phyloP scores from a whole-genome alignment of 2,888 invertebrate species.

The Drosophila formosana region DNA sequence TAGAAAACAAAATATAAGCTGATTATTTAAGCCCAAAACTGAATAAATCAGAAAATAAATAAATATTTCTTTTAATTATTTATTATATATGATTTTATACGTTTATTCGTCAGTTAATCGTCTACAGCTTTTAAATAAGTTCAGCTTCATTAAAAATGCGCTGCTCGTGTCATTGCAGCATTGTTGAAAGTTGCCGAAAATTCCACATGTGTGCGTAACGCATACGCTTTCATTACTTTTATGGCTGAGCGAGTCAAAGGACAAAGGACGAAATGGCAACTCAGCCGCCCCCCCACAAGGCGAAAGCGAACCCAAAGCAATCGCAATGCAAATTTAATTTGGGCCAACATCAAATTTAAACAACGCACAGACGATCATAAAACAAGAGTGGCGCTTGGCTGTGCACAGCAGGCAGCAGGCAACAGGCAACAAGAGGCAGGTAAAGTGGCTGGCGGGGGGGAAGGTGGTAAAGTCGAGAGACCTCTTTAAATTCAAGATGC shows the following conservation, averaged over 20 bases:
- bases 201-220: constrained; percentile 34
- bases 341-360: constrained; percentile 57
- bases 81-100: too few species aligned
- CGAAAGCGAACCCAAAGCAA: constrained; percentile 29
- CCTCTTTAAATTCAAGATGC: constrained; percentile 24
- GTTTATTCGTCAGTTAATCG: neutral
- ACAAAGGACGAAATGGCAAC: constrained; percentile 31
- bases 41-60: neutral
- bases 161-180: constrained; percentile 29
- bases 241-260: constrained; percentile 25
- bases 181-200: constrained; percentile 5
- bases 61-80: neutral
- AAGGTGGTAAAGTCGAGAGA: constrained; percentile 1
- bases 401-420: too few species aligned
- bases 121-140: neutral
- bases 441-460: neutral
- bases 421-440: neutral
- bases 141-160: neutral
- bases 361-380: constrained; percentile 49
- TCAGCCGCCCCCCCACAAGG: constrained; percentile 22
- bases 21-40: too few species aligned
- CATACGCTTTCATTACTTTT: constrained; percentile 36
- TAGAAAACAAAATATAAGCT: too few species aligned
- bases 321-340: constrained; percentile 77
- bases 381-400: constrained; percentile 13